Evolutionary conservation across 2,888 invertebrate genomes (phyloP).

Genomic region (Sphaerophoria rueppellii): DNA sequence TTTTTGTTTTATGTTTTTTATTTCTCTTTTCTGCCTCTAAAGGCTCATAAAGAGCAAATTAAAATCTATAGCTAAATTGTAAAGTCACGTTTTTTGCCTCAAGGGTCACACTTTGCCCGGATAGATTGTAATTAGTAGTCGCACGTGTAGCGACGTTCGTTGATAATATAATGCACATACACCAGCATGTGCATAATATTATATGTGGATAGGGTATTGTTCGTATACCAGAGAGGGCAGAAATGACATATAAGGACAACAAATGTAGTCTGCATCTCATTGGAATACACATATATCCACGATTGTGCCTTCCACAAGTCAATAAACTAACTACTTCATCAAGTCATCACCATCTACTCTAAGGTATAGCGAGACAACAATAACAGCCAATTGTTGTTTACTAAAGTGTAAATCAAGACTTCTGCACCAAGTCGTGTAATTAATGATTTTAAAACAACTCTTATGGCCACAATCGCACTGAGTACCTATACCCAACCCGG

Average conservation of each 20-base stretch:
- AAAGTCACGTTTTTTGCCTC: slow-evolving; percentile 60
- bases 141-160: slow-evolving; percentile 65
- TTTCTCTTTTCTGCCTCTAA: not conserved
- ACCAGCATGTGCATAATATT: slow-evolving; percentile 13
- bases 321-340: slow-evolving; percentile 63
- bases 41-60: slow-evolving; percentile 35
- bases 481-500: not conserved
- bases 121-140: slow-evolving; percentile 61
- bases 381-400: slow-evolving; percentile 7
- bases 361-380: not conserved
- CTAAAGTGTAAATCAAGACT: slow-evolving; percentile 17
- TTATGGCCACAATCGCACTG: not conserved
- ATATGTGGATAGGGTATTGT: not conserved
- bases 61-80: slow-evolving; percentile 37
- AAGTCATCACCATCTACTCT: slow-evolving; percentile 19
- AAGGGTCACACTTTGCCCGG: slow-evolving; percentile 52
- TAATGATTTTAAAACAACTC: slow-evolving; percentile 55
- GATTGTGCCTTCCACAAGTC: slow-evolving; percentile 44
- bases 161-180: slow-evolving; percentile 19
- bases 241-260: slow-evolving; percentile 40
- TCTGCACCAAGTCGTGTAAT: slow-evolving; percentile 53
- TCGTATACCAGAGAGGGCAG: slow-evolving; percentile 21
- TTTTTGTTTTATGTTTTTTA: not conserved
- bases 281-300: slow-evolving; percentile 35
- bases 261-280: slow-evolving; percentile 23